These are phyloP conservation scores for Matsumurasca onukii DNA, from an alignment of 1,140 invertebrate genomes.

Conservation along the genomic window DNA sequence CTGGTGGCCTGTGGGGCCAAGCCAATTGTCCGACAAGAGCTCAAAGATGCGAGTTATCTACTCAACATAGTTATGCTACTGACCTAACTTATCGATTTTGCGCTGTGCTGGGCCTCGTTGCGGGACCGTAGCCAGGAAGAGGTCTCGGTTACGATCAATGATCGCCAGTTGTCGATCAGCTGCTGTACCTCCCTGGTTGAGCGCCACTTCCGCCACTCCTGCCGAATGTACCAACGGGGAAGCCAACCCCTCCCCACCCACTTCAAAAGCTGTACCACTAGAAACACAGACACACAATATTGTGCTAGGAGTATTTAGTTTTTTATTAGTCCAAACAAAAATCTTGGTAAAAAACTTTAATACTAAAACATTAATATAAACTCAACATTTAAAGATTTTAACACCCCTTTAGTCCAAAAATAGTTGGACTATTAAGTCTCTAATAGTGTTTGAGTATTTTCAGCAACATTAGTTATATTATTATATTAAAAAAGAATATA, in stretches of 20 bases:
- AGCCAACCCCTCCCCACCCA: constrained; percentile 68
- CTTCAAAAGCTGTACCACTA: constrained; percentile 83
- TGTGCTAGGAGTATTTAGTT: too few relatives aligned
- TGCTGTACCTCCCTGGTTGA: constrained; percentile 75
- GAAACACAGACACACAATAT: constrained; percentile 48
- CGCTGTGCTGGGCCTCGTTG: constrained; percentile 54
- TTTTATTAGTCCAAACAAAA: too few relatives aligned
- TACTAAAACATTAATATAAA: too few relatives aligned
- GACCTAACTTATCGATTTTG: constrained; percentile 74
- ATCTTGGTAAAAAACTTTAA: too few relatives aligned
- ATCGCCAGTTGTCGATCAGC: constrained; percentile 73
- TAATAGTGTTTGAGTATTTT: too few relatives aligned
- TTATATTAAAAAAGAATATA: too few relatives aligned
- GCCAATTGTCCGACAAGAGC: constrained; percentile 8
- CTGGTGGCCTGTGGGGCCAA: neutral
- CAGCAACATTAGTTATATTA: too few relatives aligned
- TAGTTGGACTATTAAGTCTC: too few relatives aligned
- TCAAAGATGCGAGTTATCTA: neutral
- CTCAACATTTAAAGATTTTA: too few relatives aligned
- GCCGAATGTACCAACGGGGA: constrained; percentile 59
- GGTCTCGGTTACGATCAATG: constrained; percentile 78
- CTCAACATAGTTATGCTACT: too few relatives aligned
- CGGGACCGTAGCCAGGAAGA: constrained; percentile 72
- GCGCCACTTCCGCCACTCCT: constrained; percentile 67
- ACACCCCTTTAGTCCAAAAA: too few relatives aligned